These are phyloP conservation scores for Microtus richardsoni DNA, from an alignment of 2,113 vertebrate genomes.

Conservation along the genomic window DNA sequence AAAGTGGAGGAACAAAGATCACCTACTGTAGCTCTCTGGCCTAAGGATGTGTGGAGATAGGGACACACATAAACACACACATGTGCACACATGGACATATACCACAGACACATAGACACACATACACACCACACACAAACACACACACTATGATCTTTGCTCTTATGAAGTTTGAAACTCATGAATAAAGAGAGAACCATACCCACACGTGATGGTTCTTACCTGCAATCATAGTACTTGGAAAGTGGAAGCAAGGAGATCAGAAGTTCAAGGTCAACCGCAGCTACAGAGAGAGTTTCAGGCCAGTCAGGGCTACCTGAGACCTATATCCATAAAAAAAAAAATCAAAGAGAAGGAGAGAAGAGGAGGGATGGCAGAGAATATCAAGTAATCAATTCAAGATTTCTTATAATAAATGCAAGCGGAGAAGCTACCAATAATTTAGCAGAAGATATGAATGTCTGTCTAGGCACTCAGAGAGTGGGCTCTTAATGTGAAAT, in stretches of 20 bases:
- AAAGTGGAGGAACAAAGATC: neutral
- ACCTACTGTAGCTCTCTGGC: neutral
- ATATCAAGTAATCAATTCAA: neutral
- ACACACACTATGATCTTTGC: no score
- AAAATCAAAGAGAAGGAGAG: neutral
- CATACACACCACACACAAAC: no score
- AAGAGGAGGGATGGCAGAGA: neutral
- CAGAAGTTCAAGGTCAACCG: no score
- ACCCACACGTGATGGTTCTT: no score
- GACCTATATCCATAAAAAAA: neutral
- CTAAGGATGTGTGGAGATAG: neutral
- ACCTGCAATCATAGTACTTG: no score
- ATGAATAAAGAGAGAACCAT: no score
- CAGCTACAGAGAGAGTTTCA: no score
- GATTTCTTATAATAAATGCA: neutral
- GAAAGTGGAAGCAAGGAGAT: no score
- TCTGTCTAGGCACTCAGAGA: neutral
- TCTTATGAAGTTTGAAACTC: no score
- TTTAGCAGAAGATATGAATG: neutral
- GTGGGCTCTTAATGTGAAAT: neutral
- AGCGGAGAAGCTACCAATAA: neutral
- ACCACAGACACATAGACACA: no score
- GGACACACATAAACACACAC: neutral
- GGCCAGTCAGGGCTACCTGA: no score
- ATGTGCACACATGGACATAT: neutral